Evolutionary conservation across 2,888 invertebrate species (phyloP), one percentile per base, ranked within the genome.

Genomic region (Mellilla xanthometata): DNA sequence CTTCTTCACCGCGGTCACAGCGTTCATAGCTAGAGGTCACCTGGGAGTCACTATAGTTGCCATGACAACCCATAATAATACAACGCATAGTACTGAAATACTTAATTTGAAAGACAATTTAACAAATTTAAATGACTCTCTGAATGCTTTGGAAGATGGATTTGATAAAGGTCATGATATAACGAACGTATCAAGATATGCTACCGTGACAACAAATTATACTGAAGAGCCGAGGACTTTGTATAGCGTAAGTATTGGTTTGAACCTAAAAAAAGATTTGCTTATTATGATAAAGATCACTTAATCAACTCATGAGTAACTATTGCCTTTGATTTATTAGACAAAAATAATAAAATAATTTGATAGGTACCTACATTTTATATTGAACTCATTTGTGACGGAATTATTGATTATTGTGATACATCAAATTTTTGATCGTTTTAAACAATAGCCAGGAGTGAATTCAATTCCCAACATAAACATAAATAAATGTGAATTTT

Each of bases 11-110:
- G n/a, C 51, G 1, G 40, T 31, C 1, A 34, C 26, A n/a, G 33
- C 33, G 1, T 54, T 52, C 9, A 27, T 49, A 4, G 39, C 52
- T 1, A 44, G 59, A 46, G 45, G 45, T 1, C 57, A 59, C 24
- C 33, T 59, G 4, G 51, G 59, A n/a, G 55, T 59, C 2, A 51
- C 57, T 1, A 22, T 59, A 24, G 55, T 57, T 1, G 59, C 57
- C 11, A 59, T 59, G 59, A 52, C 47, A 2, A 3, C 24, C 4
- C 7, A 24, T 24, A n/a, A 24, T 3, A 24, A 24, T 24, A 19
- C 15, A 3, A 52, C 15, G n/a, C 23, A 29, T 7, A 5, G 5
- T 5, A 10, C 30, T 2, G n/a, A 35, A 13, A 9, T 4, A 12
- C 10, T 9, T 9, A 8, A 13, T 19, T 15, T 11, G 12, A 34